Conservation (phyloP, 2,113 vertebrate genomes). For the Antennarius striatus region DNA sequence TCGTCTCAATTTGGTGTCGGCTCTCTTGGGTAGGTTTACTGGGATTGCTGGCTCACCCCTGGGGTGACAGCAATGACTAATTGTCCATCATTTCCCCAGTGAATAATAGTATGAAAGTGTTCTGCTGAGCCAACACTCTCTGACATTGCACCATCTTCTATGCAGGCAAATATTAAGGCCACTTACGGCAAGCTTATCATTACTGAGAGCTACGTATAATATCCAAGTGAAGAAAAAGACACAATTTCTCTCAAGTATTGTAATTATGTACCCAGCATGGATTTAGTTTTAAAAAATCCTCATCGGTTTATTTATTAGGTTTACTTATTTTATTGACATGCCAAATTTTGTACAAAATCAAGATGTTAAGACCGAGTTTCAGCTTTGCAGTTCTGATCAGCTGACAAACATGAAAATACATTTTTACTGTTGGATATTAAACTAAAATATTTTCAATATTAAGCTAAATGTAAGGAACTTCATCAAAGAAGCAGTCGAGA, state of each 20-base stretch:
- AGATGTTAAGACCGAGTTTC: no score
- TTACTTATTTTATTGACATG: no score
- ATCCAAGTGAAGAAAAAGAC: not conserved
- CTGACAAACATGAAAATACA: no score
- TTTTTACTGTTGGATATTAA: no score
- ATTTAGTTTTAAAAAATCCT: no score
- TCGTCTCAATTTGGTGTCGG: conserved; percentile 41
- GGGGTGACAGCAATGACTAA: conserved; percentile 56
- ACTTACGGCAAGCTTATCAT: conserved; percentile 27
- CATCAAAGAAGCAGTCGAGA: not conserved
- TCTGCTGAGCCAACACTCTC: conserved; percentile 66
- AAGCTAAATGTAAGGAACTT: not conserved
- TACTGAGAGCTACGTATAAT: not conserved
- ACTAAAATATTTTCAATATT: not conserved
- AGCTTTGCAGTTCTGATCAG: no score
- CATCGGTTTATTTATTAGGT: no score
- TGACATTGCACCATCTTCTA: conserved; percentile 63
- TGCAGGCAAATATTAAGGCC: conserved; percentile 48
- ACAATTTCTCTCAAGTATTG: not conserved
- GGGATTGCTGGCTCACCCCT: conserved; percentile 48
- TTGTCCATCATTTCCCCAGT: conserved; percentile 49
- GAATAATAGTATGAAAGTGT: conserved; percentile 45
- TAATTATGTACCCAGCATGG: no score
- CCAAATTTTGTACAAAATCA: no score
- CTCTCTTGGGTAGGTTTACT: conserved; percentile 41